Evolutionary conservation across 2,797 vertebrate species (phyloP).

Genomic region (Sebastes diaconus): DNA sequence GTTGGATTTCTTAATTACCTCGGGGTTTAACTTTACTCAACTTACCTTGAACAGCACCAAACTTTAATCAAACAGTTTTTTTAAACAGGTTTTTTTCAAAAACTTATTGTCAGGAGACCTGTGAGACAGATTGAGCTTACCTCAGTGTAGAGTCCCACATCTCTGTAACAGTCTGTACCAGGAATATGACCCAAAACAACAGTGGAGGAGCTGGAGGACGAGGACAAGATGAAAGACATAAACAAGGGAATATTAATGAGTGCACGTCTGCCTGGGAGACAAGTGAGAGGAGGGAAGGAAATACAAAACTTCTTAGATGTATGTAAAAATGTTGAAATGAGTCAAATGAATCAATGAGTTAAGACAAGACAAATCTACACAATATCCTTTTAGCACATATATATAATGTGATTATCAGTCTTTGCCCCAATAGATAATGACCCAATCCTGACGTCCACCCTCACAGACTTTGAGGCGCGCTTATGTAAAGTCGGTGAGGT

Average conservation of each 20-base stretch:
- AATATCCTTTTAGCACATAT: background rate
- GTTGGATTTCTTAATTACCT: background rate
- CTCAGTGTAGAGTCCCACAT: slow-evolving; percentile 81
- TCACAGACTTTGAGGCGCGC: too few species aligned
- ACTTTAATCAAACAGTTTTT: background rate
- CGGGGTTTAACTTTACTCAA: background rate
- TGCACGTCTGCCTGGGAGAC: background rate
- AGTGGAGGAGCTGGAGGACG: slow-evolving; percentile 78
- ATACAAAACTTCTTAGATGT: background rate
- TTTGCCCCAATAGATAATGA: background rate
- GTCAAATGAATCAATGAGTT: background rate
- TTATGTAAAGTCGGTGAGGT: too few species aligned
- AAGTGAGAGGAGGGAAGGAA: background rate
- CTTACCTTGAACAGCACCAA: background rate
- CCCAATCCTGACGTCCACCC: too few species aligned
- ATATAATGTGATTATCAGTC: background rate
- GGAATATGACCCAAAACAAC: slow-evolving; percentile 85
- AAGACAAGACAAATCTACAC: background rate
- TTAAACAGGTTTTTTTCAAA: background rate
- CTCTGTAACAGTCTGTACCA: slow-evolving; percentile 86
- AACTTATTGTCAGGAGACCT: background rate
- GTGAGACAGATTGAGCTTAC: slow-evolving; percentile 68
- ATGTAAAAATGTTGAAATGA: background rate
- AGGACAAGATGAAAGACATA: slow-evolving; percentile 32
- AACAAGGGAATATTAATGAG: slow-evolving; percentile 18